Conservation (phyloP, 2,888 invertebrate species). For the Arge pagana region DNA sequence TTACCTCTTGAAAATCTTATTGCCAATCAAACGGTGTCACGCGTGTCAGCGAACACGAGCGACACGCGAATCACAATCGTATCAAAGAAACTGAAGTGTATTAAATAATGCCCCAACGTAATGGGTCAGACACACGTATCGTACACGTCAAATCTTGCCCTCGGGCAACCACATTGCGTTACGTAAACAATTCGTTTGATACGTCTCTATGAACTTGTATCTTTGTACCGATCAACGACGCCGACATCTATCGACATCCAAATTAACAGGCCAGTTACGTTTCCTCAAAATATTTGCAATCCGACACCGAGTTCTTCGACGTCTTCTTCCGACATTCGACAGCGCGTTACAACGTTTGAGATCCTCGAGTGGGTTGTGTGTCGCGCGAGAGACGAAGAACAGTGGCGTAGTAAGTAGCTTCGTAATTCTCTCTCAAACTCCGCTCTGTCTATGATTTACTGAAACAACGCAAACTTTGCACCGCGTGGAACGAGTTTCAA, state of each 20-base stretch:
- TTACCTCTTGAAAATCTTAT: no score
- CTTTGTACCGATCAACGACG: background rate
- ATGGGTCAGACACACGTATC: background rate
- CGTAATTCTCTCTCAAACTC: no score
- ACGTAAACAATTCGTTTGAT: constrained; percentile 16
- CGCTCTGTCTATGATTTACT: no score
- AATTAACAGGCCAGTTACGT: background rate
- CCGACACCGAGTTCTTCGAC: background rate
- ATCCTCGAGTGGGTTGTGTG: background rate
- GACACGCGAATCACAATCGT: no score
- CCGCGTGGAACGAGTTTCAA: no score
- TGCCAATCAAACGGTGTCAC: no score
- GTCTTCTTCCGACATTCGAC: background rate
- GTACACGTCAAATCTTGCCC: background rate
- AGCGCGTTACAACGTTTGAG: background rate
- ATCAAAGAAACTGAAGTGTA: no score
- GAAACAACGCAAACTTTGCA: no score
- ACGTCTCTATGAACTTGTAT: background rate
- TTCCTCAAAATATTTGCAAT: background rate
- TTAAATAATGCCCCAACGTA: no score
- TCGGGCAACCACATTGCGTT: background rate
- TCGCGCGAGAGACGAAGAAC: no score
- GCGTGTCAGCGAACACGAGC: no score
- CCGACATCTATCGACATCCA: background rate
- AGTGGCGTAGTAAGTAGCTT: no score